Conservation (phyloP, 2,888 invertebrate genomes). For the Caenorhabditis sp. region DNA sequence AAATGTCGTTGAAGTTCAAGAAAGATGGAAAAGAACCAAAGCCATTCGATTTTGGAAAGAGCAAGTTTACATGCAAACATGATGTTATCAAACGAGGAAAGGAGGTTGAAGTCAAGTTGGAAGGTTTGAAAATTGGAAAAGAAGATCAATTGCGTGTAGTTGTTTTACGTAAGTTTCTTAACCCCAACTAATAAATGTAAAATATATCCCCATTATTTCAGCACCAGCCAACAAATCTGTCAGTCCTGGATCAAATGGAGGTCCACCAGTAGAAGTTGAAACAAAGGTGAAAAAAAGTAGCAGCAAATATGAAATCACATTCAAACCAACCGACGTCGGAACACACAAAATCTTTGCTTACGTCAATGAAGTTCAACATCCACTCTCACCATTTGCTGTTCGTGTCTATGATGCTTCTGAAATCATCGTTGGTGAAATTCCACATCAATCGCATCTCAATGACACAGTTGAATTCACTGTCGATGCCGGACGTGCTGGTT, state of each 20-base stretch:
- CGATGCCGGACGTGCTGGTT: conserved; percentile 94
- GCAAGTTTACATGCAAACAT: conserved; percentile 68
- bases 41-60: conserved; percentile 66
- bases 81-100: conserved; percentile 62
- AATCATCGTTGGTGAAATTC: conserved; percentile 90
- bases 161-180: conserved; percentile 58
- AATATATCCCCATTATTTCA: too few species aligned
- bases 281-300: conserved; percentile 66
- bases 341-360: conserved; percentile 66
- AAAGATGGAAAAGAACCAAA: conserved; percentile 49
- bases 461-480: conserved; percentile 76
- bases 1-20: conserved; percentile 60
- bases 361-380: conserved; percentile 66
- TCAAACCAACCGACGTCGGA: conserved; percentile 87
- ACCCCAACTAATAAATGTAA: background rate
- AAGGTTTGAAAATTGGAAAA: conserved; percentile 66
- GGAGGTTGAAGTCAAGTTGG: conserved; percentile 64
- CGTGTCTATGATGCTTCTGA: conserved; percentile 78
- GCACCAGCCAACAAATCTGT: conserved; percentile 41
- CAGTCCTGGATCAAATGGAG: conserved; percentile 28
- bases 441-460: conserved; percentile 86
- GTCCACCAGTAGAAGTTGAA: conserved; percentile 48
- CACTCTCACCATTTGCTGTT: conserved; percentile 66
- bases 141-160: conserved; percentile 66
- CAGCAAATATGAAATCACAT: conserved; percentile 74